Conservation (phyloP, 2,888 invertebrate species). For the Andrena dorsata region DNA sequence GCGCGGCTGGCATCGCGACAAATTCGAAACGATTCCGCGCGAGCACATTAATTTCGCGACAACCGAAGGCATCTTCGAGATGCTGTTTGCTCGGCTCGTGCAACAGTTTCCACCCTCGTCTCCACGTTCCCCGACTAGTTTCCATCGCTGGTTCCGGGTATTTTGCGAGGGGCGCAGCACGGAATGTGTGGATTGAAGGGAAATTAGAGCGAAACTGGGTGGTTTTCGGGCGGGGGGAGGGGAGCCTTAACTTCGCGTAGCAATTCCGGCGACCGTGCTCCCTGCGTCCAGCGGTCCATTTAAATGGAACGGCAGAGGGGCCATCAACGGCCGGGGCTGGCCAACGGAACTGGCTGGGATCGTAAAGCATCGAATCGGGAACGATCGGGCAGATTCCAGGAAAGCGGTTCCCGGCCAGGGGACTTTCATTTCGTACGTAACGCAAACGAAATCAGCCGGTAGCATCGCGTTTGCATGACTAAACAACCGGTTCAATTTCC, state of each 20-base stretch:
- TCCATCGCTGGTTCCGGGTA: not conserved
- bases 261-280: constrained; percentile 27
- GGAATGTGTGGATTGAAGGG: not conserved
- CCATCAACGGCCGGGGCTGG: not conserved
- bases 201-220: not conserved
- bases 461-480: constrained; percentile 67
- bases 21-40: constrained; percentile 39
- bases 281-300: constrained; percentile 25
- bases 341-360: constrained; percentile 40
- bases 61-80: constrained; percentile 6
- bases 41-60: constrained; percentile 12
- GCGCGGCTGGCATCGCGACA: constrained; percentile 23
- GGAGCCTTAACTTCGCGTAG: constrained; percentile 4
- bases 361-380: constrained; percentile 53
- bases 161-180: not conserved
- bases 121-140: constrained; percentile 13
- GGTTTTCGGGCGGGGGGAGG: not conserved
- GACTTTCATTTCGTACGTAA: constrained; percentile 65
- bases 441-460: constrained; percentile 64
- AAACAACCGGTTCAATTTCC: constrained; percentile 58
- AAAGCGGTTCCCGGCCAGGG: constrained; percentile 51
- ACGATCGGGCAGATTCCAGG: constrained; percentile 61
- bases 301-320: constrained; percentile 25
- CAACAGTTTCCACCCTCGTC: constrained; percentile 22
- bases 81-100: constrained; percentile 7